Evolutionary conservation across 2,113 vertebrate species (phyloP).

Genomic region (Cairina moschata): DNA sequence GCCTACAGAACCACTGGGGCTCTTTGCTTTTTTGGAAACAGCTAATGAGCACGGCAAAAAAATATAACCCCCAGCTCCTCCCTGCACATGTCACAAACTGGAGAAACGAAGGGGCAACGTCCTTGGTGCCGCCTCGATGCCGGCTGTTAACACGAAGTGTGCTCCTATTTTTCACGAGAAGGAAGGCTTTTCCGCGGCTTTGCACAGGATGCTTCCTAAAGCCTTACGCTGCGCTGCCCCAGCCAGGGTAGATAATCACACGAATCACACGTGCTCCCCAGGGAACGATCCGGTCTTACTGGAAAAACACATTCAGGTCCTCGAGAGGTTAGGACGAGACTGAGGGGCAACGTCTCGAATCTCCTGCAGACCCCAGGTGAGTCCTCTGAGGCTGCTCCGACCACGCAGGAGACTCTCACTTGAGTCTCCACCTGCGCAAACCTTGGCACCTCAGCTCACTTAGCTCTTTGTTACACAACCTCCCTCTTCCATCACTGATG

Average conservation of each 20-base stretch:
- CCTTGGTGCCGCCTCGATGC: neutral
- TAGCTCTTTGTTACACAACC: neutral
- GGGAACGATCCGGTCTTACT: neutral
- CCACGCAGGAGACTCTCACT: neutral
- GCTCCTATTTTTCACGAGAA: constrained; percentile 3
- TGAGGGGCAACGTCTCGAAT: rapidly evolving
- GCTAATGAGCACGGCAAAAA: constrained; percentile 20
- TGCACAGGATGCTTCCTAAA: constrained; percentile 14
- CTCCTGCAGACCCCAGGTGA: neutral
- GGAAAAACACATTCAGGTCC: neutral
- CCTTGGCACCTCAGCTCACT: neutral
- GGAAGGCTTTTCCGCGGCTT: constrained; percentile 15
- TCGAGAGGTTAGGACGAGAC: neutral
- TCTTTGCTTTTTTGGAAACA: constrained; percentile 21
- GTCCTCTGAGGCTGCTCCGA: neutral
- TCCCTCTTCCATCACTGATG: neutral
- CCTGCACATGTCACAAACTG: neutral
- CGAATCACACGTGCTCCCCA: neutral
- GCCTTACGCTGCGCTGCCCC: rapidly evolving
- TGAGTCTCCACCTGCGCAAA: neutral
- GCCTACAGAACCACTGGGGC: constrained; percentile 17
- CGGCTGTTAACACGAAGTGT: neutral
- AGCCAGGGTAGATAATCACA: neutral
- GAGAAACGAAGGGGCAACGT: neutral
- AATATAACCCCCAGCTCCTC: neutral